Evolutionary conservation across 2,888 invertebrate genomes (phyloP).

Genomic region (Papilio elwesi): DNA sequence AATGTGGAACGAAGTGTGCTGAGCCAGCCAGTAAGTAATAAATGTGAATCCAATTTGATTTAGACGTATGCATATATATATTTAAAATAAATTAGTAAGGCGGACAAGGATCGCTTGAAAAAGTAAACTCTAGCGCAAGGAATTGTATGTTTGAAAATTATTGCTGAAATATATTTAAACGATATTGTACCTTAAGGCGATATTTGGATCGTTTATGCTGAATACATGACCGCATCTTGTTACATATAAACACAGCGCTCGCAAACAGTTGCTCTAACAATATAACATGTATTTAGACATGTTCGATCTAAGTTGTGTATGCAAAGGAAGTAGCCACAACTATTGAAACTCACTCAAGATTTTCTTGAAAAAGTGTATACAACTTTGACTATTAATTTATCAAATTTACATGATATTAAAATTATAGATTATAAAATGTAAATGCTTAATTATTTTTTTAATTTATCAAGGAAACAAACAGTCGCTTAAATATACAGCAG

Average conservation of each 20-base stretch:
- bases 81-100: no score
- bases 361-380: not conserved
- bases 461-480: no score
- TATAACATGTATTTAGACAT: slow-evolving; percentile 23
- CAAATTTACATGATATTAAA: not conserved
- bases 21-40: no score
- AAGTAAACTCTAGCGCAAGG: not conserved
- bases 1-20: no score
- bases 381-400: not conserved
- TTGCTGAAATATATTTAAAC: not conserved
- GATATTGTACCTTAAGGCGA: not conserved
- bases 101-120: no score
- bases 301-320: slow-evolving; percentile 26
- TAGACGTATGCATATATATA: no score
- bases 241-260: slow-evolving; percentile 22
- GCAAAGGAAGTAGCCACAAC: slow-evolving; percentile 6
- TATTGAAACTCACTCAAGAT: not conserved
- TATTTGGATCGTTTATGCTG: slow-evolving; percentile 15
- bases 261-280: slow-evolving; percentile 15
- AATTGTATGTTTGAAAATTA: not conserved
- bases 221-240: slow-evolving; percentile 23
- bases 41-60: no score
- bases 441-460: no score
- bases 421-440: no score
- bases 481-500: no score